Evolutionary conservation across 2,113 vertebrate species (phyloP), one percentile per base, ranked within the genome.

Genomic region (Mesembrinibis cayennensis): DNA sequence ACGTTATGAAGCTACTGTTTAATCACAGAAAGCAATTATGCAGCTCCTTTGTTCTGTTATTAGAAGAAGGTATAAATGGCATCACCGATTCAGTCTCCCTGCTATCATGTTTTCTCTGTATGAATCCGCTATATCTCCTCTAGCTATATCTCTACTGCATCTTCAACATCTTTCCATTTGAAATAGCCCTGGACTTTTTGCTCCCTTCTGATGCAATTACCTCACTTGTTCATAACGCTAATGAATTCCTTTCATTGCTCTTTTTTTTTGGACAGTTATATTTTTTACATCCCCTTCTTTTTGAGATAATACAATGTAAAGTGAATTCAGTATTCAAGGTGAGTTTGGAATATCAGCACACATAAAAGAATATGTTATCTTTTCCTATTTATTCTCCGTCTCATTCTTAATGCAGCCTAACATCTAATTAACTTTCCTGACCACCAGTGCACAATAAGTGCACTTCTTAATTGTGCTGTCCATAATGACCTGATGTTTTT

Each of bases 381-480:
- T 87, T 93, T 85, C 38, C 55, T 78, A 25, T 80, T 93, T 90
- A 38, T 91, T 79, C 11, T 87, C n/a, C 9, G 10, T 72, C 71
- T 94, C 38, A 78, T 85, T 89, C 47, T 90, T 93, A 87, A 88
- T 76, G 53, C 56, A 95, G 30, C 29, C n/a, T 44, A 92, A 70
- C 29, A 90, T 36, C 87, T 87, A 77, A 89, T 95, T 95, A 95
- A 90, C 90, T 93, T 92, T 87, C 74, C 69, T 96, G 87, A 76
- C 72, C 56, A 89, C 17, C 20, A 11, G 20, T 38, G 36, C 70
- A 62, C 38, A 76, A 13, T 63, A 89, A 87, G 22, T 53, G 90
- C 27, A 55, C 18, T 71, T 86, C 55, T 86, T 94, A 96, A 89
- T 94, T 94, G 67, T 90, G 42, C 40, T 93, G 80, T 56, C 82